phyloP scores from a whole-genome alignment of 1,140 invertebrate species.

The Charaxes varanes region DNA sequence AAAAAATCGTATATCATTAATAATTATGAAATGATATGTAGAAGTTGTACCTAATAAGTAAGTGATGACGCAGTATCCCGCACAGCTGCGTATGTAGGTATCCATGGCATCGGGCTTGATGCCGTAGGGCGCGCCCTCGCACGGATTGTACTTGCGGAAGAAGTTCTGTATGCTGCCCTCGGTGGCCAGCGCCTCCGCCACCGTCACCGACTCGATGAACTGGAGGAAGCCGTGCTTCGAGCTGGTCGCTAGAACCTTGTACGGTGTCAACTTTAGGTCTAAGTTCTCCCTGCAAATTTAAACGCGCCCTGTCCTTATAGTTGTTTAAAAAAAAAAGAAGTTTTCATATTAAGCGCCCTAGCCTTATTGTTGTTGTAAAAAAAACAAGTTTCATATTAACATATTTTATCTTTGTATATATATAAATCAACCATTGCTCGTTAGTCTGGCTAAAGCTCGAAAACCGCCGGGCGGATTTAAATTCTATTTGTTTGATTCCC shows the following conservation, averaged over 20 bases:
- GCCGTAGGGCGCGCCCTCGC: slow-evolving; percentile 90
- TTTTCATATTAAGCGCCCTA: too few relatives aligned
- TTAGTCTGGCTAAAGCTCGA: too few relatives aligned
- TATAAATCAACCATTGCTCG: too few relatives aligned
- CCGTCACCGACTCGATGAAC: slow-evolving; percentile 95
- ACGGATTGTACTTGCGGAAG: slow-evolving; percentile 92
- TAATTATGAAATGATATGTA: too few relatives aligned
- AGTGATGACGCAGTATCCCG: slow-evolving; percentile 99
- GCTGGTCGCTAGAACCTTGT: slow-evolving; percentile 88
- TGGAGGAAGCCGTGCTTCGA: slow-evolving; percentile 97
- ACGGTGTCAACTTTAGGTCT: slow-evolving; percentile 37
- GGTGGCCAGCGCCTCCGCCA: slow-evolving; percentile 91
- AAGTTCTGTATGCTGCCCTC: slow-evolving; percentile 94
- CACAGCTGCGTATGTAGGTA: slow-evolving; percentile 97
- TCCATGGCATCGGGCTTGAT: slow-evolving; percentile 97
- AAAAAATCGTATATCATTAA: slow-evolving; percentile 5
- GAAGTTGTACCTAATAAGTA: slow-evolving; percentile 89
- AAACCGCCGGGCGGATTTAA: too few relatives aligned
- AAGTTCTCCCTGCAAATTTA: slow-evolving; percentile 35
- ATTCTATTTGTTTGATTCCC: too few relatives aligned
- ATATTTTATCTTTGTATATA: too few relatives aligned
- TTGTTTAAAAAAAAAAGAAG: too few relatives aligned
- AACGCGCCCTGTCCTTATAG: too few relatives aligned
- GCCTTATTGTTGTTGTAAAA: too few relatives aligned
- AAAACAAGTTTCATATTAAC: too few relatives aligned